Conservation (phyloP, 2,888 invertebrate species). For the Euclidia mi region DNA sequence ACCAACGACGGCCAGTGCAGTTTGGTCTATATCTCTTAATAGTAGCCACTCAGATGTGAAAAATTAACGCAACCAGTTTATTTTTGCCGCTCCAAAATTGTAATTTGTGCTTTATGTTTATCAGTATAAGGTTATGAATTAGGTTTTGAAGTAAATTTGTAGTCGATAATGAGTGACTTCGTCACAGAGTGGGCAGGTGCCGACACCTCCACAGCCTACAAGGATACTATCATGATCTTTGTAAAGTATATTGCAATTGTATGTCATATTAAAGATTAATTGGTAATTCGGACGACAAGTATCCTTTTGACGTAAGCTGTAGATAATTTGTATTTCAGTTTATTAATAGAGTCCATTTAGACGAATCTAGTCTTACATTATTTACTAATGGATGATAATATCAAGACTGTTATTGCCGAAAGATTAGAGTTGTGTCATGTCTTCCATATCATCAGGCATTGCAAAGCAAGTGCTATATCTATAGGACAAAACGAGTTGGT, state of each 20-base stretch:
- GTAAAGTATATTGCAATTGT: constrained; percentile 39
- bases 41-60: constrained; percentile 43
- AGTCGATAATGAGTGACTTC: constrained; percentile 27
- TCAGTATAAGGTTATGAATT: constrained; percentile 1
- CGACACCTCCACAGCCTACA: constrained; percentile 19
- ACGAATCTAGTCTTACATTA: no score
- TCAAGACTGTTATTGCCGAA: no score
- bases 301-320: constrained; percentile 1
- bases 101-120: constrained; percentile 19
- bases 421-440: no score
- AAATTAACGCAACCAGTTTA: constrained; percentile 24
- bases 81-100: background rate
- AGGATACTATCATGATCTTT: constrained; percentile 49
- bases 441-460: no score
- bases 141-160: constrained; percentile 11
- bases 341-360: no score
- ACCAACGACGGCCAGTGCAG: constrained; percentile 55
- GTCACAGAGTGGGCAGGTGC: constrained; percentile 43
- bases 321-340: background rate
- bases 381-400: no score
- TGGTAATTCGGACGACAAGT: constrained; percentile 18
- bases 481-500: no score
- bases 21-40: constrained; percentile 51
- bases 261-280: constrained; percentile 51
- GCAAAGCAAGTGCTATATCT: no score